Percentiles rank a stretch among this genome's conserved stretches.
Conservation (phyloP, 1,140 invertebrate species). For the Panagrolaimus sp. region DNA sequence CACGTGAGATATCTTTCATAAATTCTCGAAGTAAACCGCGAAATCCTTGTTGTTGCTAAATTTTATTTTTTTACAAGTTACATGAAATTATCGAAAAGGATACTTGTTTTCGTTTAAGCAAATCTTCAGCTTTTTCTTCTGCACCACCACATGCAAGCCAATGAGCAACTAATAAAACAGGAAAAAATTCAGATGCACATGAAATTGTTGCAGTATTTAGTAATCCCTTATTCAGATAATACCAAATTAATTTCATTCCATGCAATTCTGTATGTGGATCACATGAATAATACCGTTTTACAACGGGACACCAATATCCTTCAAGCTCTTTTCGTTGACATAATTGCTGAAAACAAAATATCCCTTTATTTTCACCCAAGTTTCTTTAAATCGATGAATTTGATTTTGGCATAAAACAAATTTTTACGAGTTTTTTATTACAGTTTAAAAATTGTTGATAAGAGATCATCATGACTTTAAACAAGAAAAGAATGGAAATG, state of each 20-base stretch:
- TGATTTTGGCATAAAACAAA: neutral
- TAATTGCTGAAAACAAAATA: constrained; percentile 44
- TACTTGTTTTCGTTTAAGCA: constrained; percentile 44
- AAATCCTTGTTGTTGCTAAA: constrained; percentile 51
- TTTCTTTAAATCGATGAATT: neutral
- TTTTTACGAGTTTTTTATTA: constrained; percentile 10
- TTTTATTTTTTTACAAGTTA: neutral
- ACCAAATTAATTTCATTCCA: constrained; percentile 56
- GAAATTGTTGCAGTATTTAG: constrained; percentile 53
- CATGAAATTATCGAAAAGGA: neutral
- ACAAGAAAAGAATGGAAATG: no score
- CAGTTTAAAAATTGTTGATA: neutral
- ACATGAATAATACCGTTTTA: constrained; percentile 48
- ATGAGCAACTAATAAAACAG: constrained; percentile 54
- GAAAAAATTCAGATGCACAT: constrained; percentile 58
- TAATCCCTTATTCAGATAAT: constrained; percentile 57
- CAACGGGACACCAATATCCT: constrained; percentile 56
- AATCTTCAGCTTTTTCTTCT: constrained; percentile 53
- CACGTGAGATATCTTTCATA: constrained; percentile 52
- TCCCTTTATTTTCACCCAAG: neutral
- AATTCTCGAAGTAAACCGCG: constrained; percentile 48
- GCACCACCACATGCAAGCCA: constrained; percentile 57
- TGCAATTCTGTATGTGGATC: constrained; percentile 45
- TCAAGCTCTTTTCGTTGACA: constrained; percentile 55
- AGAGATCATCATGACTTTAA: no score